Percentiles rank a stretch among this genome's conserved stretches.
These are phyloP conservation scores for Hoplodrina blanda DNA, from an alignment of 2,888 invertebrate species.

Conservation along the genomic window DNA sequence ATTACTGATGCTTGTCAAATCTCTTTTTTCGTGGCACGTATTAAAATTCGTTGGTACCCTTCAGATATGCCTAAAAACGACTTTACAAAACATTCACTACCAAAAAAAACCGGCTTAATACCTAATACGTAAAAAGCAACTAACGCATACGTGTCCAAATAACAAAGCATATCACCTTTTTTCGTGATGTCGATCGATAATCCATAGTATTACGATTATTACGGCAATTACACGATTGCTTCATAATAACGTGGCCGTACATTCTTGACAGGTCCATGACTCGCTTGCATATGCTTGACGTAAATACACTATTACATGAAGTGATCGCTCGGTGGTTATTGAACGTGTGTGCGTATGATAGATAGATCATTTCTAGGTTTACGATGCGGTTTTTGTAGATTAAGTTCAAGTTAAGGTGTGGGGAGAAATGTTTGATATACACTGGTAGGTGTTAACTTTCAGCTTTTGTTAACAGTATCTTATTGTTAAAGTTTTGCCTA, in stretches of 20 bases:
- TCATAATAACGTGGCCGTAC: constrained; percentile 46
- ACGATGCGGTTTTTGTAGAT: constrained; percentile 23
- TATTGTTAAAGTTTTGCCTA: too few relatives aligned
- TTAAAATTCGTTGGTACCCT: too few relatives aligned
- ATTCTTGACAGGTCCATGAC: constrained; percentile 56
- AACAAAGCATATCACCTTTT: constrained; percentile 29
- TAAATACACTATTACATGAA: constrained; percentile 35
- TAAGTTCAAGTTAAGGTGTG: neutral
- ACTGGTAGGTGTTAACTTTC: neutral
- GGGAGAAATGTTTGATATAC: constrained; percentile 20
- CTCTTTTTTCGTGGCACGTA: too few relatives aligned
- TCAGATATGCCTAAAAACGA: too few relatives aligned
- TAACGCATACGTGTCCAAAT: constrained; percentile 11
- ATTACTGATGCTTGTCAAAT: too few relatives aligned
- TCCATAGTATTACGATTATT: constrained; percentile 39
- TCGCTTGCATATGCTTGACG: constrained; percentile 49
- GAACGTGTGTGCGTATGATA: constrained; percentile 22
- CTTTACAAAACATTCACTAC: too few relatives aligned
- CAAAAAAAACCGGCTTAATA: too few relatives aligned
- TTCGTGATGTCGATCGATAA: constrained; percentile 48
- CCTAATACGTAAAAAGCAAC: too few relatives aligned
- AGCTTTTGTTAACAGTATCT: neutral
- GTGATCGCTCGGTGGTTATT: constrained; percentile 26
- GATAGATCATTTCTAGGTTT: constrained; percentile 37
- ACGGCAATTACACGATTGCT: constrained; percentile 40